phyloP scores from a whole-genome alignment of 2,113 vertebrate species.

The Megaceryle maxima region DNA sequence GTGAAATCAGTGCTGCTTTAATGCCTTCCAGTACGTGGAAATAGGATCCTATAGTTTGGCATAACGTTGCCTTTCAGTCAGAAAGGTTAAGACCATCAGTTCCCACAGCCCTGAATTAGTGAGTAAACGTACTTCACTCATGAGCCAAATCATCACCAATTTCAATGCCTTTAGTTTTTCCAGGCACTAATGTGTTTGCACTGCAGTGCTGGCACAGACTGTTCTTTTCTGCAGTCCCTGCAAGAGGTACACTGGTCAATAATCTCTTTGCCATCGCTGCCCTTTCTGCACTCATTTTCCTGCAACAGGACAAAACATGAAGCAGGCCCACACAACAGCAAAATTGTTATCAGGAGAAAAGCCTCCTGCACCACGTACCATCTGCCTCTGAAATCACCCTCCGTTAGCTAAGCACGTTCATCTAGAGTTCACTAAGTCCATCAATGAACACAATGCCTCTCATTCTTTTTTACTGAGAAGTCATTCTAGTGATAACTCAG shows the following conservation, averaged over 20 bases:
- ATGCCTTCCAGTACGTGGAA: neutral
- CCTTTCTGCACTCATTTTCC: neutral
- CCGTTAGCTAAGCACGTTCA: neutral
- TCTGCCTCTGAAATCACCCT: neutral
- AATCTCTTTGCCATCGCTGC: neutral
- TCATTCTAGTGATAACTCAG: neutral
- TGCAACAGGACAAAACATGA: neutral
- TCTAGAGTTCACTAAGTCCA: neutral
- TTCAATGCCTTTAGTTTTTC: neutral
- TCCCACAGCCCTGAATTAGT: neutral
- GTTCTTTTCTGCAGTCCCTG: neutral
- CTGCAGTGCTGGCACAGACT: neutral
- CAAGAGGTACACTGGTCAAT: neutral
- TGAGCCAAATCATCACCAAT: neutral
- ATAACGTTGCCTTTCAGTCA: too few species aligned
- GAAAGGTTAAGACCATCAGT: neutral
- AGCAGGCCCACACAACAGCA: neutral
- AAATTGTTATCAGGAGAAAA: neutral
- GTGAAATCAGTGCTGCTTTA: neutral
- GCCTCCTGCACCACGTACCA: neutral
- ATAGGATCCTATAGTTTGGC: neutral
- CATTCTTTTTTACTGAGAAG: neutral
- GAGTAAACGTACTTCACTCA: neutral
- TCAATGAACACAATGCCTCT: neutral
- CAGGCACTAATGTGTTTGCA: neutral